phyloP scores from a whole-genome alignment of 2,888 invertebrate species.

The Lampropteryx suffumata region DNA sequence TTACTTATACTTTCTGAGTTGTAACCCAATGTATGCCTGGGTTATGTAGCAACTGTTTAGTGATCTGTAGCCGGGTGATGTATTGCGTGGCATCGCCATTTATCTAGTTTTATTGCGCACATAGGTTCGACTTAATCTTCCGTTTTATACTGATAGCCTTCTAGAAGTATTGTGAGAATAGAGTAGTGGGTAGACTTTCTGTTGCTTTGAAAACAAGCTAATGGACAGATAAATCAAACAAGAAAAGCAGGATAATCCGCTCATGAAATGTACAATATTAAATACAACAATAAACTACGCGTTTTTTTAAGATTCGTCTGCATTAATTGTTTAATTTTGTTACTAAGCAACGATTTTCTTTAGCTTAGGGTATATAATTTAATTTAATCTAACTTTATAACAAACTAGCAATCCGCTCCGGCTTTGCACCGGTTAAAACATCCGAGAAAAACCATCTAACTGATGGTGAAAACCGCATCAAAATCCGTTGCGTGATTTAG shows the following conservation, averaged over 20 bases:
- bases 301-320: too few relatives aligned
- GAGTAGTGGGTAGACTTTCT: background rate
- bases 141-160: conserved; percentile 28
- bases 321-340: too few relatives aligned
- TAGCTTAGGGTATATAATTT: too few relatives aligned
- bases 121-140: conserved; percentile 33
- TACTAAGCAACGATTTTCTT: too few relatives aligned
- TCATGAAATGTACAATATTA: too few relatives aligned
- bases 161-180: conserved; percentile 13
- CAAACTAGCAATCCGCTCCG: too few relatives aligned
- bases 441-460: too few relatives aligned
- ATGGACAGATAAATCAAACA: background rate
- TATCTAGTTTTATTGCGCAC: conserved; percentile 43
- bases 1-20: background rate
- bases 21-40: conserved; percentile 30
- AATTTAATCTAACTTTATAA: too few relatives aligned
- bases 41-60: conserved; percentile 31
- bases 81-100: conserved; percentile 39
- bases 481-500: too few relatives aligned
- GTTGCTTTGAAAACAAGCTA: background rate
- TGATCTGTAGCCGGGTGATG: conserved; percentile 29
- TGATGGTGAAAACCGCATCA: too few relatives aligned
- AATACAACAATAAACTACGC: too few relatives aligned
- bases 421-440: too few relatives aligned
- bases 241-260: background rate